Base-by-base conservation (phyloP, 2,888 invertebrate genomes). In the Girardia tigrina region DNA sequence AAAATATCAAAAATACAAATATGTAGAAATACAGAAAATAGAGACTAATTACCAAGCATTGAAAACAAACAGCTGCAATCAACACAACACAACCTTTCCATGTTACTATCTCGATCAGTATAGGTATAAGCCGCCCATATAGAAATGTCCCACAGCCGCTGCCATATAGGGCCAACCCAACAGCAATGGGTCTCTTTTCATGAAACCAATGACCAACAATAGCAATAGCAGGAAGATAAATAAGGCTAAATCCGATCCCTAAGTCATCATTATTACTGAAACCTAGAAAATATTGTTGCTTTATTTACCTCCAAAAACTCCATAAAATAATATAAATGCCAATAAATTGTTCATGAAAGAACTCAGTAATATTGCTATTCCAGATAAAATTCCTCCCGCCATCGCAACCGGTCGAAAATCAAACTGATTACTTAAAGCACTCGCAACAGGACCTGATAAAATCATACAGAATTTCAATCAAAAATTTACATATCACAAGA, bases 141-240 rank as follows among this genome's bases (percentile, higher is more conserved):
- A 72, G 12, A 36, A 72, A 29, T 29, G 73, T 42, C 29, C 73
- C 73, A 72, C 26, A 29, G 1, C 36, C 73, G 42, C 73, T 72
- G 23, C 73, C 73, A 29, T 42, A 72, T 4, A 72, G 73, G 1
- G 73, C 73, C 29, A 72, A 29, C 16, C 73, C 73, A 6, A 72
- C 73, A 12, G 73, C 73, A n/a, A 72, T 72, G 8, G 73, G 73
- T n/a, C 73, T 6, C 8, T 36, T 26, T 29, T 27, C 29, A 26
- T 72, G 36, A 72, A 72, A 72, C 73, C 73, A 72, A 26, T 72
- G 73, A 23, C 73, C 73, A 28, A 72, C 73, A 29, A 72, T 42
- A 26, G 73, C 73, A 29, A 72, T 72, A 26, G 73, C 73, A 29
- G 73, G 73, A 29, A 72, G 29, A 36, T 72, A 72, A 36, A 72